Evolutionary conservation across 2,888 invertebrate species (phyloP).

Genomic region (Microplitis manilae): DNA sequence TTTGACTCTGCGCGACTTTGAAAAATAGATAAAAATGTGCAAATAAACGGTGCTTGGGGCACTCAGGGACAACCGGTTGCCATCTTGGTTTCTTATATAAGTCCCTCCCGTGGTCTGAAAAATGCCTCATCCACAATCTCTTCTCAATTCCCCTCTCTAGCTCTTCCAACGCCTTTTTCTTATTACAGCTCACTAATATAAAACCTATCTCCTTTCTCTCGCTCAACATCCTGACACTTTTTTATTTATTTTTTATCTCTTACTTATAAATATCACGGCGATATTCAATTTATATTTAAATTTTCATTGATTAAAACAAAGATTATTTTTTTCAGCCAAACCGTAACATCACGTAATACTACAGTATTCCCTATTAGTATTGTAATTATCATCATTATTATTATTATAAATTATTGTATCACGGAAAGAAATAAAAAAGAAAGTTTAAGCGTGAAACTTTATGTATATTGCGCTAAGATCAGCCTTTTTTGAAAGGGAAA

Average conservation of each 20-base stretch:
- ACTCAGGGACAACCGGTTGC: conserved; percentile 71
- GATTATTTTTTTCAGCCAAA: conserved; percentile 32
- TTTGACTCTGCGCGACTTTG: conserved; percentile 51
- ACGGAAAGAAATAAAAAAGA: conserved; percentile 22
- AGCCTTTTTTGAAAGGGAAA: conserved; percentile 61
- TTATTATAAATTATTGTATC: neutral
- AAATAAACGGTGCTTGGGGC: conserved; percentile 68
- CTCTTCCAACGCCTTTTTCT: conserved; percentile 30
- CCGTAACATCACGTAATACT: neutral
- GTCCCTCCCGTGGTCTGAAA: conserved; percentile 60
- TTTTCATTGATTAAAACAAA: conserved; percentile 5
- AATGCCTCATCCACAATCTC: conserved; percentile 47
- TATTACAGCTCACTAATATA: conserved; percentile 22
- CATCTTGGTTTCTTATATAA: conserved; percentile 70
- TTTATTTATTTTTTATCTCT: neutral
- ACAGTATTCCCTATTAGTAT: neutral
- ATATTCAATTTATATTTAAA: conserved; percentile 8
- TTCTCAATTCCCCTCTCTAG: conserved; percentile 28
- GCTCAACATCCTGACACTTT: conserved; percentile 23
- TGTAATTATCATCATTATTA: neutral
- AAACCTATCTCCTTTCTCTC: conserved; percentile 28
- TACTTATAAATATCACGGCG: neutral
- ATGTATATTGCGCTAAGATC: conserved; percentile 45
- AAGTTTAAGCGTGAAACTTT: conserved; percentile 17
- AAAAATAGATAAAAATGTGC: conserved; percentile 71